phyloP scores from a whole-genome alignment of 1,140 invertebrate genomes.

The Lordiphosa clarofinis region DNA sequence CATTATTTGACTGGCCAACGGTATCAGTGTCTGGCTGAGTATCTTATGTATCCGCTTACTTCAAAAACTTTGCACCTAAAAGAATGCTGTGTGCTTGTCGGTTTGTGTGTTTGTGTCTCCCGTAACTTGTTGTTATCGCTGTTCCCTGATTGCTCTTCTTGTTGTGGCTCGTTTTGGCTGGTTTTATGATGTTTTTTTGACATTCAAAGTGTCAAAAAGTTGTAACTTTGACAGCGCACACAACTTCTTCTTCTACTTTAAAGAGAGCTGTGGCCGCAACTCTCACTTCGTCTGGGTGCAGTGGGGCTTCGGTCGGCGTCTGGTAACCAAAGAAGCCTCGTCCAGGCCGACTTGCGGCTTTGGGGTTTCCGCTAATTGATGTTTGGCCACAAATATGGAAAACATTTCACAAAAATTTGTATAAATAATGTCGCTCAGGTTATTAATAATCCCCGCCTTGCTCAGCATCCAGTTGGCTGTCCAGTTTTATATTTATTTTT shows the following conservation, averaged over 20 bases:
- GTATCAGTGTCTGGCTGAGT: conserved; percentile 26
- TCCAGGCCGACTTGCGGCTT: conserved; percentile 32
- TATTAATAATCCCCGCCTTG: conserved; percentile 24
- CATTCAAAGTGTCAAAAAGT: no score
- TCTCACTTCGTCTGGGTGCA: no score
- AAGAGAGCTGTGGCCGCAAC: no score
- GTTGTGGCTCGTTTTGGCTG: conserved; percentile 4
- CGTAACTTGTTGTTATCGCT: neutral
- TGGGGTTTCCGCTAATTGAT: conserved; percentile 48
- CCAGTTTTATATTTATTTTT: conserved; percentile 9
- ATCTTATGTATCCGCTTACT: conserved; percentile 7
- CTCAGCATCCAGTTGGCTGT: conserved; percentile 4
- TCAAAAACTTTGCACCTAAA: conserved; percentile 7
- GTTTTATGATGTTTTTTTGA: conserved; percentile 2
- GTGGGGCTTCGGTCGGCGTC: no score
- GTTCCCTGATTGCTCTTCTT: conserved; percentile 11
- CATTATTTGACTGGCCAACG: conserved; percentile 41
- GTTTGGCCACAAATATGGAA: conserved; percentile 47
- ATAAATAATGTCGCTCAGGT: conserved; percentile 37
- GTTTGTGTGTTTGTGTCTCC: neutral
- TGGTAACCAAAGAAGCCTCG: conserved; percentile 43
- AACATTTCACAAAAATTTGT: conserved; percentile 45
- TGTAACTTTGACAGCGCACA: no score
- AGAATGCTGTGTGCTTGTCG: neutral
- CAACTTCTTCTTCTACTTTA: no score